Base-by-base conservation (phyloP, 1,140 invertebrate species). In the Orius insidiosus region DNA sequence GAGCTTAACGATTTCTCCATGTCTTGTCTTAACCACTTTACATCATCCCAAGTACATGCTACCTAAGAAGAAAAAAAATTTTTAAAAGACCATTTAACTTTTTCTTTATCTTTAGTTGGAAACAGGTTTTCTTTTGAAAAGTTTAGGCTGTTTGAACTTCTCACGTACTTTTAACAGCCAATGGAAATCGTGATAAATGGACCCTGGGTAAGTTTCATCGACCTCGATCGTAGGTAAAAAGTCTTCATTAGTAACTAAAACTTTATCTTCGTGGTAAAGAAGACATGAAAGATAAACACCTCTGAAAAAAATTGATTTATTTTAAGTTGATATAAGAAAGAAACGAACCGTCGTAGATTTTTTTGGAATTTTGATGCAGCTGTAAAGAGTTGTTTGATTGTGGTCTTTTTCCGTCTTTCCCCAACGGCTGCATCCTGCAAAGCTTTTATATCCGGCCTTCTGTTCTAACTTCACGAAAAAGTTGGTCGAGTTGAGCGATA, bases 171-270 rank as follows among this genome's bases (percentile, higher is more conserved):
- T 96, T 79, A 97, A 87, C 1, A 98, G 68, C 93, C 93, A 98
- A 63, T 97, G 85, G 61, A 93, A 88, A 64, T 98, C 92, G 48
- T 78, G 79, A 58, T 93, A 78, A 19, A 95, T 77, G 51, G 83
- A 82, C 51, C 79, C 83, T 15, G 88, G 85, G 60, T 88, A 95
- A 11, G 84, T 87, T 64, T 98, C 93, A 62, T 97, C 92, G 10
- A 97, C 80, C 67, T 96, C 89, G 53, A 97, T 84, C 24, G 94
- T 87, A 3, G 94, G 94, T 34, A 96, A 67, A 61, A 89, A 89
- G 53, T 98, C 93, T 66, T 97, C 93, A 58, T 86, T 89, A 2
- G 92, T 97, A 7, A 95, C 85, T 45, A 97, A n/a, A 19, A 98
- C 78, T 60, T 87, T 89, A 60, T 96, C 89, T 56, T 96, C 90